Evolutionary conservation across 2,113 vertebrate species (phyloP).

Genomic region (Cyanoramphus novaezelandiae): DNA sequence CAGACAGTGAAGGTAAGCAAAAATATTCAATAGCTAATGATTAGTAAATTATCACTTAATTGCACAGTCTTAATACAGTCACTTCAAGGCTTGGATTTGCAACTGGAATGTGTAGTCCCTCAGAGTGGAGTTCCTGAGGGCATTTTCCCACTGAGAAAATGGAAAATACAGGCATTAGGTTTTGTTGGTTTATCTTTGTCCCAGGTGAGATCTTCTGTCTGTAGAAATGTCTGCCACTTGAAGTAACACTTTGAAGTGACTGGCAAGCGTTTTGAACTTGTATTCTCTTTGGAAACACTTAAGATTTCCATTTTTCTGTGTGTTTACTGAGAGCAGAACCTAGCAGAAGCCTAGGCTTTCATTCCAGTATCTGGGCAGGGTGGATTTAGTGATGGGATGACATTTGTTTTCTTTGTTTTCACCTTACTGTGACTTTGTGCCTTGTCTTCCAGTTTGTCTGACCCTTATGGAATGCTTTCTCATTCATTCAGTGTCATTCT

Average conservation of each 20-base stretch:
- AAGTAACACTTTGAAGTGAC: background rate
- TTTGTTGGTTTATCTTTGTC: background rate
- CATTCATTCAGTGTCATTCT: fast-evolving
- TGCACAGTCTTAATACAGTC: background rate
- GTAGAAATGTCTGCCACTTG: background rate
- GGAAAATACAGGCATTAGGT: background rate
- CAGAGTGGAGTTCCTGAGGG: background rate
- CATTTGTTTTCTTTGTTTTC: background rate
- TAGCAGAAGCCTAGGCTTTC: background rate
- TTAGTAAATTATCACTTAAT: background rate
- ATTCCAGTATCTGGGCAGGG: background rate
- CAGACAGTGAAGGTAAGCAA: background rate
- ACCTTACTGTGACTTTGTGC: background rate
- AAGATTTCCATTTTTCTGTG: background rate
- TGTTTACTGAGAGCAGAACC: background rate
- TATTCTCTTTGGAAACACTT: background rate
- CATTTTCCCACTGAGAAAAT: background rate
- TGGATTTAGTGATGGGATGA: background rate
- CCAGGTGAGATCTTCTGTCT: background rate
- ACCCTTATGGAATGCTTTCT: background rate
- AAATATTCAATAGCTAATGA: background rate
- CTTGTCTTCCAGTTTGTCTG: background rate
- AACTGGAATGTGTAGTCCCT: background rate
- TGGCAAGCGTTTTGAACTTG: background rate
- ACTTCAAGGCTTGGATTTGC: background rate